These are phyloP conservation scores for Drosophila hydei DNA, from an alignment of 1,140 invertebrate genomes.

Conservation along the genomic window DNA sequence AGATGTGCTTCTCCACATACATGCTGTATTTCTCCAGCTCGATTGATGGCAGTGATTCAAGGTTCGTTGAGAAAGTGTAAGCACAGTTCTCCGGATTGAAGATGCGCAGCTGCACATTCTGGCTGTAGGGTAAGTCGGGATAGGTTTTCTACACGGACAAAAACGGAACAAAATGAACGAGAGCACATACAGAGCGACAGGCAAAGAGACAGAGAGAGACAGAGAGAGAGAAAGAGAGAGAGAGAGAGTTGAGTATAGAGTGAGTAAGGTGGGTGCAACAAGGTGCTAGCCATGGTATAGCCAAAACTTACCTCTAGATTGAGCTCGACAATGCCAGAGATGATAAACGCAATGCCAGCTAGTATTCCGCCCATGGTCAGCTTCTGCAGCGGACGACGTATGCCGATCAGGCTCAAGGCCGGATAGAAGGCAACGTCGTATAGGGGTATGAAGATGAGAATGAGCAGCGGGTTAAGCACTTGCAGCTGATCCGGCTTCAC, in stretches of 20 bases:
- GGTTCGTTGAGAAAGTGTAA: conserved; percentile 58
- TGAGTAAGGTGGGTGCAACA: conserved; percentile 19
- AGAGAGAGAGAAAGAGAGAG: background rate
- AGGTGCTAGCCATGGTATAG: background rate
- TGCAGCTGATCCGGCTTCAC: conserved; percentile 93
- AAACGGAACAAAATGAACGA: background rate
- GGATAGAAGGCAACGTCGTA: conserved; percentile 91
- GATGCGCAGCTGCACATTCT: conserved; percentile 88
- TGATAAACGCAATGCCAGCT: conserved; percentile 92
- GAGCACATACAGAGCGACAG: conserved; percentile 1
- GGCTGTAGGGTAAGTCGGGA: conserved; percentile 86
- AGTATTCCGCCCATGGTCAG: conserved; percentile 91
- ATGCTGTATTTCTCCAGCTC: conserved; percentile 63
- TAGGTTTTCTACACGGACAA: conserved; percentile 85
- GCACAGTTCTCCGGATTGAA: conserved; percentile 87
- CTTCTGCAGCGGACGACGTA: conserved; percentile 85
- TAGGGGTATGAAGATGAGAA: conserved; percentile 91
- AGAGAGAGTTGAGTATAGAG: background rate
- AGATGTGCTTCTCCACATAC: conserved; percentile 74
- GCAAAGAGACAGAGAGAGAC: background rate
- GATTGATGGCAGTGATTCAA: conserved; percentile 32
- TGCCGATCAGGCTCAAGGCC: conserved; percentile 85
- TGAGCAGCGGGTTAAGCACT: conserved; percentile 91
- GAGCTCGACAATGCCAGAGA: conserved; percentile 93
- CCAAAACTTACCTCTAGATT: conserved; percentile 87